Base-by-base conservation (phyloP, 2,888 invertebrate species). In the Latrodectus hesperus region DNA sequence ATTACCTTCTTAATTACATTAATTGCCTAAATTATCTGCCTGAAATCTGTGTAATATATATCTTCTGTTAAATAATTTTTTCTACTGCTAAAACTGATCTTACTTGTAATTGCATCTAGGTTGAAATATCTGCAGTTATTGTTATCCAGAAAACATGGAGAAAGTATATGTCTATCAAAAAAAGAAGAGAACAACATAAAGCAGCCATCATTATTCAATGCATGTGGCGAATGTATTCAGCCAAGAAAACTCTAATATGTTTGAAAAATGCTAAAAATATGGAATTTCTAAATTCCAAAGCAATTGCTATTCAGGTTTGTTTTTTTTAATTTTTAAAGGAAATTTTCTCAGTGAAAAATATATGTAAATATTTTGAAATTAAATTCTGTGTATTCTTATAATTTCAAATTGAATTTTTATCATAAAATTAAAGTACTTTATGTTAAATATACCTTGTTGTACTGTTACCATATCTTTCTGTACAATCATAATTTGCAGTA, bases 181-280 rank as follows among this genome's bases (percentile, higher is more conserved):
- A 38, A 75, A 72, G 64, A n/a, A 22, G 84, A 71, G 71, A 52
- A 22, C 51, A 68, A 72, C 16, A 77, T n/a, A 53, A 77, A 38
- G 91, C 91, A 22, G 90, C 91, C 3, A 10, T 88, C 9, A 78
- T 65, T 9, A 89, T 92, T 38, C 91, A 92, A 86, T 64, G 70
- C 12, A 65, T 51, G 16, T 91, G 88, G 84, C 81, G 91, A 79
- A 89, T 26, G 16, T 55, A n/a, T 79, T 11, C 68, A 81, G 55
- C 84, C 75, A 55, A 52, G 64, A 76, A 85, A 84, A 9, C 90
- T 80, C 84, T 83, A 84, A 9, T 71, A 17, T 12, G 49, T 64
- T 22, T 89, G 73, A 70, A 68, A 89, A 16, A 60, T 11, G 12
- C 79, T 8, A 67, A 78, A 26, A 14, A 60, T 17, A 16, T 72